A percentile compares a stretch with the other conserved stretches of the same genome.
Evolutionary conservation across 2,888 invertebrate genomes (phyloP).

Genomic region (Arge pagana): DNA sequence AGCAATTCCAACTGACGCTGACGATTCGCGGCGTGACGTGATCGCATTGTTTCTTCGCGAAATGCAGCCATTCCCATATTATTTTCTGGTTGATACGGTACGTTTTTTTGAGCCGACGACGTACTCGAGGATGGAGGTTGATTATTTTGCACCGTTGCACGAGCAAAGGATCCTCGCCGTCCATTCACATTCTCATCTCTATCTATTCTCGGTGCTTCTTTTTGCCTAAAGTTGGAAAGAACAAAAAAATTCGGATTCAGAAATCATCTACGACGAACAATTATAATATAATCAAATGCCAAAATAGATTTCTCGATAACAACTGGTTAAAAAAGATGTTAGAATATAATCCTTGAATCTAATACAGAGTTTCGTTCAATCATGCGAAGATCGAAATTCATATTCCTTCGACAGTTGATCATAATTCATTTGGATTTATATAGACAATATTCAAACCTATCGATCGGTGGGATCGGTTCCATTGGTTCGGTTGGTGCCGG

Average conservation of each 20-base stretch:
- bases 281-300: no score
- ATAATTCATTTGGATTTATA: no score
- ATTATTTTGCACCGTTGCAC: constrained; percentile 27
- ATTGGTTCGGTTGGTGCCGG: constrained; percentile 29
- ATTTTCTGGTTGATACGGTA: constrained; percentile 49
- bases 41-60: constrained; percentile 49
- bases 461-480: constrained; percentile 32
- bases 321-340: no score
- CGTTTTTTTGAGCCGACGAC: constrained; percentile 21
- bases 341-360: no score
- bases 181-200: constrained; percentile 78
- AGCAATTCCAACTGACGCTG: constrained; percentile 69
- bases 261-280: no score
- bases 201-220: constrained; percentile 62
- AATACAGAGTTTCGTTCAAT: no score
- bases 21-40: constrained; percentile 58
- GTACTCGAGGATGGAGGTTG: constrained; percentile 25
- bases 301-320: no score
- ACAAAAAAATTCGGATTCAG: no score
- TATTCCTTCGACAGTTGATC: no score
- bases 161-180: constrained; percentile 61
- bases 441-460: constrained; percentile 42
- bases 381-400: no score
- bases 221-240: constrained; percentile 49
- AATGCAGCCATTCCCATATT: constrained; percentile 66